Conservation (phyloP, 64 coral and sea anemone genomes). For the Catalaphyllia jardinei region DNA sequence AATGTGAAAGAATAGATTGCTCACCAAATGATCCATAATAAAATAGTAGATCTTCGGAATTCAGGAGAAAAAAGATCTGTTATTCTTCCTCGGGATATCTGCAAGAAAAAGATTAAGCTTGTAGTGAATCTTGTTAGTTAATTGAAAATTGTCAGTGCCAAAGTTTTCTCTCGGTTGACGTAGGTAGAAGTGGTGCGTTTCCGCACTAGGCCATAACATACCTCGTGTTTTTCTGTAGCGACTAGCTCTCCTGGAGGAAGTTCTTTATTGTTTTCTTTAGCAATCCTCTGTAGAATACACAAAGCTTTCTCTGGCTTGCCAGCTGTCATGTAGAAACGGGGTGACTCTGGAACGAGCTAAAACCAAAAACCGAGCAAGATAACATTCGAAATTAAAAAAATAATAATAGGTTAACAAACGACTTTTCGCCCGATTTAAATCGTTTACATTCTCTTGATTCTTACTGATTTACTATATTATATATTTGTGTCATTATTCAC, state of each 20-base stretch:
- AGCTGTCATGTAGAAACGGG: constrained; percentile 46
- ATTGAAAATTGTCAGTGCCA: too few relatives aligned
- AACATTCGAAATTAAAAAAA: too few relatives aligned
- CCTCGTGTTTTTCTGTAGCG: constrained; percentile 39
- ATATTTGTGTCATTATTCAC: too few relatives aligned
- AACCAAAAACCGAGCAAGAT: background rate
- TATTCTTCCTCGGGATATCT: constrained; percentile 57
- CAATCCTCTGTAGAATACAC: constrained; percentile 49
- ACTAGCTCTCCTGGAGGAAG: constrained; percentile 61
- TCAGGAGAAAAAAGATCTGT: constrained; percentile 60
- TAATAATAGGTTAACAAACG: too few relatives aligned
- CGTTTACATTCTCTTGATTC: too few relatives aligned
- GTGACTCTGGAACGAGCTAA: constrained; percentile 68
- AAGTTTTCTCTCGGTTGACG: too few relatives aligned
- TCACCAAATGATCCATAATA: constrained; percentile 81
- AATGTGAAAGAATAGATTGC: background rate
- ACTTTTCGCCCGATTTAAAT: too few relatives aligned
- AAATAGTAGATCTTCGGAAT: constrained; percentile 63
- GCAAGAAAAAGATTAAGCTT: background rate
- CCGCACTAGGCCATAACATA: background rate
- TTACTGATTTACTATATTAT: too few relatives aligned
- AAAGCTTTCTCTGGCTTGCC: constrained; percentile 57
- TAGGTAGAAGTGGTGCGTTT: too few relatives aligned
- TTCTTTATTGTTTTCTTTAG: constrained; percentile 49
- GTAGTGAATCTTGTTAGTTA: too few relatives aligned